Conservation (phyloP, 2,797 vertebrate genomes). For the Triplophysa bombifrons region DNA sequence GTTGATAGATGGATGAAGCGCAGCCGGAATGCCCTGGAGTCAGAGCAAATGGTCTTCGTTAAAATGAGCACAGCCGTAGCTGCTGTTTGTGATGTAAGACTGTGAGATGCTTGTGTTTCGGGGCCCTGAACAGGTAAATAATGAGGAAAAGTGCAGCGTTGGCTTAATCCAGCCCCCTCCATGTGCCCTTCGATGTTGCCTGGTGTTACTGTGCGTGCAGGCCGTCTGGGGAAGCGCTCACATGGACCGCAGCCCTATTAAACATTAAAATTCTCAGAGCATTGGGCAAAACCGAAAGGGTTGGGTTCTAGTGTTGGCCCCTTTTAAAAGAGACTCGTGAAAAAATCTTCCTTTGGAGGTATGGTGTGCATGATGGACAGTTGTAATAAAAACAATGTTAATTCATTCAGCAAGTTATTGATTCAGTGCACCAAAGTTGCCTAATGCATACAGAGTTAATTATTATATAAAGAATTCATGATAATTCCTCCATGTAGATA, state of each 20-base stretch:
- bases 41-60: constrained; percentile 30
- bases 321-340: constrained; percentile 24
- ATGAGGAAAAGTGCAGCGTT: constrained; percentile 66
- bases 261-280: constrained; percentile 52
- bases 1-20: constrained; percentile 44
- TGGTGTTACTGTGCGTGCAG: constrained; percentile 29
- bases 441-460: neutral
- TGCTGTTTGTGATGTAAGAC: constrained; percentile 44
- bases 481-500: constrained; percentile 11
- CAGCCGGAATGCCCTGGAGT: constrained; percentile 28
- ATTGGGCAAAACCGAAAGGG: constrained; percentile 26
- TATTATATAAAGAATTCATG: constrained; percentile 31
- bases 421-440: neutral
- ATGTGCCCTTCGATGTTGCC: constrained; percentile 53
- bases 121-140: constrained; percentile 53
- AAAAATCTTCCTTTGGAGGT: neutral
- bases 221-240: constrained; percentile 47
- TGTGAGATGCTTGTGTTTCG: constrained; percentile 28
- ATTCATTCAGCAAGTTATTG: neutral
- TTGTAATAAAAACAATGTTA: neutral
- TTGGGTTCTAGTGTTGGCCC: constrained; percentile 22
- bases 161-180: constrained; percentile 66
- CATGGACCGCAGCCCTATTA: constrained; percentile 54
- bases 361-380: neutral
- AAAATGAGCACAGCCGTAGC: constrained; percentile 31